phyloP scores from a whole-genome alignment of 2,888 invertebrate species.

The Melanostoma mellinum region DNA sequence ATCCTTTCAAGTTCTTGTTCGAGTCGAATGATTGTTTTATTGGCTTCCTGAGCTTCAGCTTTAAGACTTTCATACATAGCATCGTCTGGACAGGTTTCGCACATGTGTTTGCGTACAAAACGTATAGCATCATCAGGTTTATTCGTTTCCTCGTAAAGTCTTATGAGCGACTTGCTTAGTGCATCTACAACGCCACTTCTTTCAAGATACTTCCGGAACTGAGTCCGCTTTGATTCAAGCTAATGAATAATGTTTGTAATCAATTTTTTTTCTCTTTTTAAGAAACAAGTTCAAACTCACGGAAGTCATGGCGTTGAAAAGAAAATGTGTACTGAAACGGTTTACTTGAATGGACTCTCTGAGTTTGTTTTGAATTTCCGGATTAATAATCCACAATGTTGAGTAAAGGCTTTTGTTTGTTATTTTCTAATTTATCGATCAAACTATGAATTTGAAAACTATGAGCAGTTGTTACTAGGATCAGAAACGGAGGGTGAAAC shows the following conservation, averaged over 20 bases:
- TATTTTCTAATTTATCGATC: constrained; percentile 65
- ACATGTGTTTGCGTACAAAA: constrained; percentile 81
- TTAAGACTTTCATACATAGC: constrained; percentile 79
- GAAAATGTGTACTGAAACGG: no score
- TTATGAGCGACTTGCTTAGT: constrained; percentile 80
- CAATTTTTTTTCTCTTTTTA: not conserved
- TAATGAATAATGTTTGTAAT: constrained; percentile 40
- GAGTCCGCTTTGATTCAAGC: constrained; percentile 82
- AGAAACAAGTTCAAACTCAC: constrained; percentile 74
- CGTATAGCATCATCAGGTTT: constrained; percentile 82
- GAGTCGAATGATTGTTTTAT: constrained; percentile 77
- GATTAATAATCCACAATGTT: no score
- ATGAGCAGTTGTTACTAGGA: constrained; percentile 42
- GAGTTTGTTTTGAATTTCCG: no score
- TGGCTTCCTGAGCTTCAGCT: constrained; percentile 79
- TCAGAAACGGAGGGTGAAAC: not conserved
- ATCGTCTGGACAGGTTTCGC: constrained; percentile 81
- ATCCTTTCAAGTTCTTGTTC: constrained; percentile 80
- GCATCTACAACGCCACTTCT: constrained; percentile 81
- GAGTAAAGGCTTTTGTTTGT: constrained; percentile 2
- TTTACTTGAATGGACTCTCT: no score
- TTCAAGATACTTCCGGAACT: constrained; percentile 81
- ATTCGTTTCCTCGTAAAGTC: constrained; percentile 81
- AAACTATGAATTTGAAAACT: constrained; percentile 57
- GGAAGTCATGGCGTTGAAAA: constrained; percentile 77